Percentiles rank a stretch among this genome's conserved stretches.
Conservation (phyloP, 2,888 invertebrate species). For the Lamellibrachia columna region DNA sequence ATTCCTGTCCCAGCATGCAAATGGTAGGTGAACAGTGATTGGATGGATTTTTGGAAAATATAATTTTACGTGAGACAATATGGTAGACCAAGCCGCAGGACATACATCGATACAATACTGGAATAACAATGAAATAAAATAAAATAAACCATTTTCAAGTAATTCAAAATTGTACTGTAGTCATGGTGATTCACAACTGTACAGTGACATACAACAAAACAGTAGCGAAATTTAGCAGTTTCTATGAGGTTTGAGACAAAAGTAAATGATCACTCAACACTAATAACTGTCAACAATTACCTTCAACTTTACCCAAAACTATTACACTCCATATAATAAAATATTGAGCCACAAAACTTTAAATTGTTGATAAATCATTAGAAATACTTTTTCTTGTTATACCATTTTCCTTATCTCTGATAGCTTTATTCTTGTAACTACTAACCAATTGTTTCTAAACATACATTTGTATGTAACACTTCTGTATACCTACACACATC, state of each 20-base stretch:
- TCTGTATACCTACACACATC: background rate
- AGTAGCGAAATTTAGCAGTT: background rate
- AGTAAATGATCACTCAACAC: background rate
- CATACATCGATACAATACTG: background rate
- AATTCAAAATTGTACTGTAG: background rate
- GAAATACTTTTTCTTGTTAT: too few species aligned
- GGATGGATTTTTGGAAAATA: background rate
- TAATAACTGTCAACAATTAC: too few species aligned
- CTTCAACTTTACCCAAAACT: too few species aligned
- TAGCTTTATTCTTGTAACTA: too few species aligned
- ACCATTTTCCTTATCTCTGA: too few species aligned
- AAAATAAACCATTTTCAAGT: background rate
- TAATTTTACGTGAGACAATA: background rate
- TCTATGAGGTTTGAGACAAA: background rate
- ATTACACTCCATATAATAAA: too few species aligned
- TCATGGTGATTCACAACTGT: background rate
- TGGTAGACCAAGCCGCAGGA: background rate
- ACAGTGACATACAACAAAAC: background rate
- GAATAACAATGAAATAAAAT: background rate
- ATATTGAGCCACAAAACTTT: too few species aligned
- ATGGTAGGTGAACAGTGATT: background rate
- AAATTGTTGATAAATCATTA: too few species aligned
- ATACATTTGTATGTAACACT: background rate
- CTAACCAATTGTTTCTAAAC: background rate
- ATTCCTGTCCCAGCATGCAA: background rate